A percentile compares a stretch with the other conserved stretches of the same genome.
These are phyloP conservation scores for Tholera decimalis DNA, from an alignment of 2,888 invertebrate species.

Conservation along the genomic window DNA sequence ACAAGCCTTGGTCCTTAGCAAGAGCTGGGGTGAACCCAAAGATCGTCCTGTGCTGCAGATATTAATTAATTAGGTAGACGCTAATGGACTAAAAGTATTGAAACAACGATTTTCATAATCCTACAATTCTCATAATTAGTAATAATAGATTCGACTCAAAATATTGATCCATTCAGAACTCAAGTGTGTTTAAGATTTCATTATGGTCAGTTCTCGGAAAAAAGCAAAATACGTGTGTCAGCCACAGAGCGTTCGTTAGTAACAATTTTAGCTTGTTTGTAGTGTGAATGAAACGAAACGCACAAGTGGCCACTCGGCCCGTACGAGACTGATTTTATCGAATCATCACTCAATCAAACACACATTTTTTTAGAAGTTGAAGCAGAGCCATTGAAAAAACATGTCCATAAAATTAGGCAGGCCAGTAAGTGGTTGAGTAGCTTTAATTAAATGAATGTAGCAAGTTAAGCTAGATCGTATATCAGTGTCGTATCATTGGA, in stretches of 20 bases:
- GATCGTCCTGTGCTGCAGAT: too few relatives aligned
- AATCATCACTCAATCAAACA: constrained; percentile 77
- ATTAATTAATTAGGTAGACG: too few relatives aligned
- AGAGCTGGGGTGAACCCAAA: too few relatives aligned
- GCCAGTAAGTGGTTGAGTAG: constrained; percentile 54
- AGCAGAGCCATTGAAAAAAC: constrained; percentile 61
- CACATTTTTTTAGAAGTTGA: constrained; percentile 63
- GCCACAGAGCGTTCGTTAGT: constrained; percentile 58
- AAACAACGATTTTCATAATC: too few relatives aligned
- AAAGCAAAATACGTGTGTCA: constrained; percentile 48
- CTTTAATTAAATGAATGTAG: constrained; percentile 36
- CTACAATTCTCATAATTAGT: background rate
- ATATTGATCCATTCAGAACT: constrained; percentile 18
- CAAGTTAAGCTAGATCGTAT: constrained; percentile 12
- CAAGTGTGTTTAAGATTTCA: constrained; percentile 24
- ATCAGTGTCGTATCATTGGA: too few relatives aligned
- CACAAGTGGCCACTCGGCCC: constrained; percentile 75
- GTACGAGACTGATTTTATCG: constrained; percentile 69
- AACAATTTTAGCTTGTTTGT: constrained; percentile 73
- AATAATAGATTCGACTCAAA: constrained; percentile 18
- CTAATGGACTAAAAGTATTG: too few relatives aligned
- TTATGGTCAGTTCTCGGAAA: constrained; percentile 38
- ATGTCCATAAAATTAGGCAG: constrained; percentile 69
- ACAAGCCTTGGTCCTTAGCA: too few relatives aligned
- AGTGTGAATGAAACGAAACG: constrained; percentile 71